These are phyloP conservation scores for Dendrolimus pini DNA, from an alignment of 2,888 invertebrate genomes.

Conservation along the genomic window DNA sequence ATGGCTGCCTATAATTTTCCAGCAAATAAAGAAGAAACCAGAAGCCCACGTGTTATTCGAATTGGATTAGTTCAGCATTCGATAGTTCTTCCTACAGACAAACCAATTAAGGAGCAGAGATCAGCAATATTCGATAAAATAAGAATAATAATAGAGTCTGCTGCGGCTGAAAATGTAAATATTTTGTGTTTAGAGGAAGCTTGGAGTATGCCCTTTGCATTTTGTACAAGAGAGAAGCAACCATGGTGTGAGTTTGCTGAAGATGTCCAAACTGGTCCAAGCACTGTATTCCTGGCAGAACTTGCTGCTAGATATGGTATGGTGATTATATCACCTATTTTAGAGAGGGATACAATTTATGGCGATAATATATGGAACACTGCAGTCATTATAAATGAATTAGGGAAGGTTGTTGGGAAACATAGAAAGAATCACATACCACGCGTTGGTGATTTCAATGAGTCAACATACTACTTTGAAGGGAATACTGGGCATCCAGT, in stretches of 20 bases:
- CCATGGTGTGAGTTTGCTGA: constrained; percentile 99
- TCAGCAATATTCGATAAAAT: constrained; percentile 87
- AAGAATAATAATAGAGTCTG: constrained; percentile 83
- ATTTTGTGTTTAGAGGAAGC: constrained; percentile 97
- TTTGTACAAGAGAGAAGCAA: constrained; percentile 96
- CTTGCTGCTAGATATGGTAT: constrained; percentile 89
- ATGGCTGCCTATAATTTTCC: constrained; percentile 85
- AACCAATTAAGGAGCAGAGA: constrained; percentile 85
- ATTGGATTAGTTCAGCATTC: constrained; percentile 93
- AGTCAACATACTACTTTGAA: constrained; percentile 98
- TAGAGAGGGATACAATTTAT: constrained; percentile 92
- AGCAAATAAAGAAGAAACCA: constrained; percentile 81
- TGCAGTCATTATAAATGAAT: constrained; percentile 92
- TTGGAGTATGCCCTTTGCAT: constrained; percentile 99
- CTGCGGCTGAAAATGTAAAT: constrained; percentile 88
- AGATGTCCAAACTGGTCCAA: constrained; percentile 89
- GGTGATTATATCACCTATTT: constrained; percentile 96
- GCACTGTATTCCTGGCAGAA: constrained; percentile 86
- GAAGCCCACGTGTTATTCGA: constrained; percentile 83
- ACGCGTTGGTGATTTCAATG: constrained; percentile 98
- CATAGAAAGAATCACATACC: constrained; percentile 99
- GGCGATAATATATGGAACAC: constrained; percentile 97
- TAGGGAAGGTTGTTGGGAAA: constrained; percentile 92
- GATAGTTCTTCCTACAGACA: constrained; percentile 85
- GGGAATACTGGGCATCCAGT: constrained; percentile 98